Evolutionary conservation across 2,797 vertebrate species (phyloP), one percentile per base, ranked within the genome.

Genomic region (Oreortyx pictus): DNA sequence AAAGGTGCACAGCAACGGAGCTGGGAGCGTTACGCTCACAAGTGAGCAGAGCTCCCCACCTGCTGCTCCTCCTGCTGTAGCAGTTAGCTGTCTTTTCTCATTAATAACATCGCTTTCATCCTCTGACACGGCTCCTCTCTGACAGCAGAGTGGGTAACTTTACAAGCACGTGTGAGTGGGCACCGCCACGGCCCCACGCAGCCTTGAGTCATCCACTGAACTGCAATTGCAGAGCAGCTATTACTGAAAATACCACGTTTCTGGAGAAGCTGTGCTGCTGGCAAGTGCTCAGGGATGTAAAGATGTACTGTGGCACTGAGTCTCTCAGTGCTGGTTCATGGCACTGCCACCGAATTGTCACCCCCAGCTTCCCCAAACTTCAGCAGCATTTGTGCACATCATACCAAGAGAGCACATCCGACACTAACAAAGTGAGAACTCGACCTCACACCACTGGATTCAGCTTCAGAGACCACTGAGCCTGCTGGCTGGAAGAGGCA

Each of bases 11-110:
- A 88, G 24, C 14, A 47, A 41, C 5, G 62, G 35, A 68, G 46
- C 0, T 75, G 66, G n/a, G 20, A 89, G 19, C 1, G 2, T 15
- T 57, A 9, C 0, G 6, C 15, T 2, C 31, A 25, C 31, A 71
- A 31, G 50, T 11, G 41, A 46, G 25, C 57, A 65, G 11, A 37
- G 9, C 18, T 39, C 27, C 82, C 67, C 29, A 66, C n/a, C 23
- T 31, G 29, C 43, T 43, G 35, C 22, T 60, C 80, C 57, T n/a
- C 37, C 14, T 33, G 82, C 37, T 65, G 57, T 52, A 41, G 59
- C 68, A 77, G 10, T 71, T 41, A 6, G 37, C 37, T 83, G 35
- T 17, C 41, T 71, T 70, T 85, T 31, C 50, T 31, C 50, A 52
- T 33, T n/a, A 47, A n/a, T 43, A 52, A n/a, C 46, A 13, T 37